Conservation (phyloP, 2,113 vertebrate genomes). For the Paradoxurus hermaphroditus region DNA sequence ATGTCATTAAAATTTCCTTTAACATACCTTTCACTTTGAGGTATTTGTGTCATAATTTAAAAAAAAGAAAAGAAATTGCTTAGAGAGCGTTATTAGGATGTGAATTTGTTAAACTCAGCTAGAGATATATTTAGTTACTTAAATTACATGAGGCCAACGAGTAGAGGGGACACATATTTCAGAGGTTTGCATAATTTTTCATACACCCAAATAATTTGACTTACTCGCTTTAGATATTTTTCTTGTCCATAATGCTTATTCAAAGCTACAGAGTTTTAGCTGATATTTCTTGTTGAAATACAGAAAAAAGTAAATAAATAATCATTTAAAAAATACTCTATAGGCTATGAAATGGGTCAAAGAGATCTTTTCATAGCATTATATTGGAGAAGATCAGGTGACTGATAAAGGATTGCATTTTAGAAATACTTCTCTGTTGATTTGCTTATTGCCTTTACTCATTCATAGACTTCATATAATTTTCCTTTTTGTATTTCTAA, state of each 20-base stretch:
- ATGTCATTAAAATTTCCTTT: background rate
- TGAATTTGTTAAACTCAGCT: background rate
- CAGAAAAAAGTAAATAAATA: background rate
- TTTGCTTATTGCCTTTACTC: background rate
- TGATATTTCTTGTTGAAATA: background rate
- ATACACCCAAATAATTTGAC: background rate
- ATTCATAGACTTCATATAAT: background rate
- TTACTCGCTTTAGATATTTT: background rate
- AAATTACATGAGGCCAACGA: background rate
- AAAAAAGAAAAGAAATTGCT: constrained; percentile 4
- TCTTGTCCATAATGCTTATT: background rate
- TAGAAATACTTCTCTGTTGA: constrained; percentile 4
- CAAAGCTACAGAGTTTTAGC: background rate
- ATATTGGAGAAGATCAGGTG: background rate
- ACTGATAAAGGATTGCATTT: background rate
- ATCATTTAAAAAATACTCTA: background rate
- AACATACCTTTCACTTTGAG: background rate
- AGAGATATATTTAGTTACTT: constrained; percentile 22
- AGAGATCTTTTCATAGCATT: background rate
- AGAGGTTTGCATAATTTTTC: background rate
- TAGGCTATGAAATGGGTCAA: background rate
- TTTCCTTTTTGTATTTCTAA: background rate
- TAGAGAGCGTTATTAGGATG: background rate
- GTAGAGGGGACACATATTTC: background rate
- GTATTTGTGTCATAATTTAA: background rate